Evolutionary conservation across 2,888 invertebrate genomes (phyloP).

Genomic region (Anoncus sp.): DNA sequence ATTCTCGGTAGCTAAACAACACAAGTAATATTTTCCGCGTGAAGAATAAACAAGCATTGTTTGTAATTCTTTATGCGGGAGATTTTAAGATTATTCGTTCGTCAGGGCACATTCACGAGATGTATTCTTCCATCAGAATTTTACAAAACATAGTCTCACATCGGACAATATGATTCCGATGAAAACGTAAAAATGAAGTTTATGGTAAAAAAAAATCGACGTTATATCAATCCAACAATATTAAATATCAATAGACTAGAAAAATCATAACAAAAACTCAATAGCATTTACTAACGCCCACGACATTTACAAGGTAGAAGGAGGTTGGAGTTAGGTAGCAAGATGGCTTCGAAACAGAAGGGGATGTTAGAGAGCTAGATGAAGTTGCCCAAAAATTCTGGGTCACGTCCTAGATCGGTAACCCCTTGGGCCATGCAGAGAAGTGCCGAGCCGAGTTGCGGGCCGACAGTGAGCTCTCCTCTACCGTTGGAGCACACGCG

Average conservation of each 20-base stretch:
- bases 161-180: background rate
- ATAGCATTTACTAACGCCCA: background rate
- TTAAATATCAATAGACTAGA: background rate
- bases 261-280: background rate
- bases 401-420: constrained; percentile 63
- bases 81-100: constrained; percentile 25
- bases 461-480: constrained; percentile 44
- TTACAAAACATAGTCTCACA: background rate
- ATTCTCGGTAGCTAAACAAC: constrained; percentile 26
- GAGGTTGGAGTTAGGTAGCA: background rate
- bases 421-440: constrained; percentile 42
- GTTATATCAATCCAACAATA: background rate
- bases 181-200: background rate
- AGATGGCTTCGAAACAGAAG: constrained; percentile 6
- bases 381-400: constrained; percentile 56
- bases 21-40: constrained; percentile 3
- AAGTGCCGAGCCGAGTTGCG: constrained; percentile 18
- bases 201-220: background rate
- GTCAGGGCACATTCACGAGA: background rate
- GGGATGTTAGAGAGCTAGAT: constrained; percentile 3
- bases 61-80: too few relatives aligned
- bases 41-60: background rate
- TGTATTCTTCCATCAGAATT: background rate
- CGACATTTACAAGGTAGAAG: constrained; percentile 9
- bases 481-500: constrained; percentile 48